Percentiles rank a stretch among this genome's conserved stretches.
phyloP scores from a whole-genome alignment of 2,888 invertebrate genomes.

The Apodemia zela region DNA sequence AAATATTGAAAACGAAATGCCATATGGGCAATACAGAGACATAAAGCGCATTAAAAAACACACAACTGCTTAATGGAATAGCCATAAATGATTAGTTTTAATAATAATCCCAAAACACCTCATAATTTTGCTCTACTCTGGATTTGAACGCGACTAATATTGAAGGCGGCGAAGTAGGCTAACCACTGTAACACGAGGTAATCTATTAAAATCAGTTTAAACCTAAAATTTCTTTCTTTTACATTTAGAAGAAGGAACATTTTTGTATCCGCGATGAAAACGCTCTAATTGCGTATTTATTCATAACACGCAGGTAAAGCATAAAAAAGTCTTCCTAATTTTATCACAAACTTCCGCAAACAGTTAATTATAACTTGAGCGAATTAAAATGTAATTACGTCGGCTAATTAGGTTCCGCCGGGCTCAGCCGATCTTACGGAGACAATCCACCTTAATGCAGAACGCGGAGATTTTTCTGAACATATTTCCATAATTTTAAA shows the following conservation, averaged over 20 bases:
- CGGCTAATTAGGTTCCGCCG: constrained; percentile 5
- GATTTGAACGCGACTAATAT: no score
- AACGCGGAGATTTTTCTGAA: background rate
- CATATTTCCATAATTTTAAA: constrained; percentile 2
- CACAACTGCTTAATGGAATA: no score
- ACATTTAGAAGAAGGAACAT: background rate
- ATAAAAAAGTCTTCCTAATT: constrained; percentile 5
- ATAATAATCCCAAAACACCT: no score
- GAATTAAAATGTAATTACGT: constrained; percentile 14
- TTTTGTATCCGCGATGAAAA: background rate
- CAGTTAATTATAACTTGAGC: constrained; percentile 15
- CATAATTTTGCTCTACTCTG: no score
- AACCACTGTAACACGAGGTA: no score
- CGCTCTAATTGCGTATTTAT: background rate
- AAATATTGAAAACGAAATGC: no score
- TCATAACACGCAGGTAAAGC: background rate
- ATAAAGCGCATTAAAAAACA: no score
- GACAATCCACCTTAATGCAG: constrained; percentile 13
- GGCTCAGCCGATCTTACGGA: constrained; percentile 5
- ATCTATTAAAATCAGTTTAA: no score
- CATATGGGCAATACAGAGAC: no score
- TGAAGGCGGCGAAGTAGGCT: no score
- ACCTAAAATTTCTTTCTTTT: background rate
- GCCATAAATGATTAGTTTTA: no score
- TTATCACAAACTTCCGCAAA: constrained; percentile 2